Evolutionary conservation across 2,797 vertebrate species (phyloP).

Genomic region (Vultur gryphus): DNA sequence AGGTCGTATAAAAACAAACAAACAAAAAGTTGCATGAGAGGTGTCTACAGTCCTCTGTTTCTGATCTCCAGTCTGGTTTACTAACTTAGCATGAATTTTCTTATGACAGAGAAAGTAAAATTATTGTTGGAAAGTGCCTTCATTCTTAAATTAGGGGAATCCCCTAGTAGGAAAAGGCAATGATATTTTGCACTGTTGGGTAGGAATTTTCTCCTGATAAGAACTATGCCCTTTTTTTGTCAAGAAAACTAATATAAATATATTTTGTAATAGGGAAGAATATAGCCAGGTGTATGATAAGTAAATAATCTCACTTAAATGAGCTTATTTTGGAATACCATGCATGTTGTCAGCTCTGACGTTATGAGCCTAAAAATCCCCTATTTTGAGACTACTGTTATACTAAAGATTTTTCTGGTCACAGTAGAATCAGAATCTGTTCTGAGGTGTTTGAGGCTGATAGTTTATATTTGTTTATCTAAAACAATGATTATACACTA

Average conservation of each 20-base stretch:
- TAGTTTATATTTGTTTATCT: background rate
- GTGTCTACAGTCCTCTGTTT: background rate
- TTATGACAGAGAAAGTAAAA: background rate
- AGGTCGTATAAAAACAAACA: accelerated
- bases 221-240: background rate
- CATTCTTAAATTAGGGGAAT: accelerated
- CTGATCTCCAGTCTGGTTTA: background rate
- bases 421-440: background rate
- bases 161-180: background rate
- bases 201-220: background rate
- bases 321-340: background rate
- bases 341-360: background rate
- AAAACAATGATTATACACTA: background rate
- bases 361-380: background rate
- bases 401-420: background rate
- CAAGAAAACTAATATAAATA: background rate
- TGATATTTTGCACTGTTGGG: background rate
- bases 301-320: background rate
- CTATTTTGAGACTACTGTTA: background rate
- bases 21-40: background rate
- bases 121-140: background rate
- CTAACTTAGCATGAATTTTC: background rate
- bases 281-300: background rate
- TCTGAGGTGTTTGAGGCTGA: background rate
- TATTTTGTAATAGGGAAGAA: background rate